Base-by-base conservation (phyloP, 2,113 vertebrate species). In the Hypocryptadius cinnamomeus region DNA sequence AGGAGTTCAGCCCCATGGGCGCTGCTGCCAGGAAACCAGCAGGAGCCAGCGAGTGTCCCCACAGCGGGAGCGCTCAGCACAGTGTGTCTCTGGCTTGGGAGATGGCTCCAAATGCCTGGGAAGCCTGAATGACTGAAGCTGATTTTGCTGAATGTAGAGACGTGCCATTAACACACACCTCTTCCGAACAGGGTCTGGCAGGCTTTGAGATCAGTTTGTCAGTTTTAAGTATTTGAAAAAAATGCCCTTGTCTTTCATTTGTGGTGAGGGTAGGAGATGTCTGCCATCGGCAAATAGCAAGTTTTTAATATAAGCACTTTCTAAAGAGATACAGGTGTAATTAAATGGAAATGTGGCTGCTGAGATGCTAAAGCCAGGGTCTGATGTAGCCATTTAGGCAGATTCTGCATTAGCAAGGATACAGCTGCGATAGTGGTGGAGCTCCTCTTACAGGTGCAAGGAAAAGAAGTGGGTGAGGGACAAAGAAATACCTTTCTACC, bases 131-230 rank as follows among this genome's bases (percentile, higher is more conserved):
- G 17, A 53, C 85, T 20, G n/a, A 81, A 59, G 21, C 1, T 76
- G 61, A 13, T 85, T 35, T 56, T 82, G 35, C 53, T 68, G 40
- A 31, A 44, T 31, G 31, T 23, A 48, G 69, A 56, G 69, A 56
- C 3, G 11, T 27, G 28, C 42, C 24, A 48, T n/a, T 39, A 77
- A 64, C 0, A 0, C 0, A 0, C 15, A 1, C 10, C 8, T 72
- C 85, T 70, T 64, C 72, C 27, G 72, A 80, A 30, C 3, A 8
- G 22, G 16, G 21, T 13, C 79, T 76, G 71, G 13, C 30, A 79
- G 35, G 24, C 25, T 59, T 57, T 33, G 64, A 51, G 48, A 50
- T 70, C 6, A 2, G 28, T 73, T 70, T 0, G 0, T 51, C 6
- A 60, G 2, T 63, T 85, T 64, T 4, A 65, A 78, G 17, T n/a